Evolutionary conservation across 2,113 vertebrate species (phyloP), one percentile per base, ranked within the genome.

Genomic region (Sphyrna mokarran): DNA sequence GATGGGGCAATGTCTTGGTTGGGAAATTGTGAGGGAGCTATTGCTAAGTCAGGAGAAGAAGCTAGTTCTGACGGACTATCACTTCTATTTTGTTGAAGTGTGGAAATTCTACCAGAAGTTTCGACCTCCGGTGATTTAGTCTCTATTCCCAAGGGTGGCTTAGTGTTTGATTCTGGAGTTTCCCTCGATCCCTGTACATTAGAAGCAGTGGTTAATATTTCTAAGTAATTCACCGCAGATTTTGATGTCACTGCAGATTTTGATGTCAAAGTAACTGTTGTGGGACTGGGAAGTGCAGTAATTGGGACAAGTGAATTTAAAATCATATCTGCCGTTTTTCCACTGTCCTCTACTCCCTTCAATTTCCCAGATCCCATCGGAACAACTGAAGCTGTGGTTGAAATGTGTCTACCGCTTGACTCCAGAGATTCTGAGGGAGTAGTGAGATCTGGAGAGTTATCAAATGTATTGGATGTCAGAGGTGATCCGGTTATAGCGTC

Each of bases 321-420:
- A 61, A 37, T 66, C 9, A 93, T n/a, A 37, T 22, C 29, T 37
- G n/a, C 20, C 37, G 89, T 22, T 68, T 68, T 22, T 37, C 33
- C 95, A 33, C 1, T 95, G 80, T 85, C 16, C 87, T 48, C 87
- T 96, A 86, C 37, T 68, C 48, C 90, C n/a, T 83, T 78, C 95
- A 96, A 91, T 96, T 96, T 76, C 26, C 22, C 95, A 58, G 69
- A 96, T 96, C 78, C 96, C 0, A 95, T 80, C 69, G 96, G 94
- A 95, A 96, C 26, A 37, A 61, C 68, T 0, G 22, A 95, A 37
- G 96, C 95, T 26, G 96, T 96, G 95, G 86, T 97, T 96, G 96
- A 11, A 58, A n/a, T 95, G 14, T 95, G 96, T 96, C 95, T 96
- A 86, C 95, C 95, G 16, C 13, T 33, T 22, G 95, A 14, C 0